Conservation (phyloP, 2,113 vertebrate genomes). For the Centrocercus urophasianus region DNA sequence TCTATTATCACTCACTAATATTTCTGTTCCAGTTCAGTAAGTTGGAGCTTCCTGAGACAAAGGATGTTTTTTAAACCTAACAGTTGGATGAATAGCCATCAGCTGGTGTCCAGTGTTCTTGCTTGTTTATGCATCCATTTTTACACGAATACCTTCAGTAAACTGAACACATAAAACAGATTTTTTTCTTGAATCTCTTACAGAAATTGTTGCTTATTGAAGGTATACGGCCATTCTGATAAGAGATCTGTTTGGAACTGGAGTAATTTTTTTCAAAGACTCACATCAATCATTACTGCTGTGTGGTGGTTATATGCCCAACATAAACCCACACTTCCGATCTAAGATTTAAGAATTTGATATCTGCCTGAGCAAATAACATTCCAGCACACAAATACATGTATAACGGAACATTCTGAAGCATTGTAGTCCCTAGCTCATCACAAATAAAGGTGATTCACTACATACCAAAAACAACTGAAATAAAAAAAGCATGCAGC, state of each 20-base stretch:
- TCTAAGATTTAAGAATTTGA: not conserved
- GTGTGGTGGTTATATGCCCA: not conserved
- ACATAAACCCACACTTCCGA: not conserved
- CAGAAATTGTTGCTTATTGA: not conserved
- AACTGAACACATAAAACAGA: not conserved
- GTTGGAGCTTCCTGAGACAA: not conserved
- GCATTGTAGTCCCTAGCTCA: not conserved
- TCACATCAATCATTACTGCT: not conserved
- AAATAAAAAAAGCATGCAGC: not conserved
- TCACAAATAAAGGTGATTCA: not conserved
- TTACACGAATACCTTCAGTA: not conserved
- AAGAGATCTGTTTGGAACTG: not conserved
- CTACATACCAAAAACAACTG: not conserved
- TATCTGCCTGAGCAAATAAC: not conserved
- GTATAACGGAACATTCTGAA: not conserved
- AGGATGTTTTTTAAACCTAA: not conserved
- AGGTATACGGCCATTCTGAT: not conserved
- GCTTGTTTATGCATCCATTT: not conserved
- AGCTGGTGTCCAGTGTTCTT: not conserved
- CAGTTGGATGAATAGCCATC: not conserved
- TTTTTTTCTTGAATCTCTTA: not conserved
- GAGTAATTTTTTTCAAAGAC: not conserved
- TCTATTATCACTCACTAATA: not conserved
- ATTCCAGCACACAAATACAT: not conserved
- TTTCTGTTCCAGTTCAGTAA: not conserved